These are phyloP conservation scores for Poeciliopsis gracilis DNA, from an alignment of 2,797 vertebrate genomes.

Conservation along the genomic window DNA sequence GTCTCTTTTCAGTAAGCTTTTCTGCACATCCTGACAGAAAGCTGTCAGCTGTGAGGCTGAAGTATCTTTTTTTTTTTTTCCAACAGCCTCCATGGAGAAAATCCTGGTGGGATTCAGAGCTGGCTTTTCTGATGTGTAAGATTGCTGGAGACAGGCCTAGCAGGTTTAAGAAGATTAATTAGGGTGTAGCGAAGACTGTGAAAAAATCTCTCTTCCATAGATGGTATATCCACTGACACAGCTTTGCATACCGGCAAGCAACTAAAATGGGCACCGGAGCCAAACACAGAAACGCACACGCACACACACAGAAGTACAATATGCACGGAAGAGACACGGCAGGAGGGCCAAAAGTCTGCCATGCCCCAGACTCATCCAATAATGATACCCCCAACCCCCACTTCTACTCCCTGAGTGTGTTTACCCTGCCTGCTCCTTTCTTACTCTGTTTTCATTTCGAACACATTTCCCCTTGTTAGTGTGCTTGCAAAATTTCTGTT, in stretches of 20 bases:
- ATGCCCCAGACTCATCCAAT: conserved; percentile 65
- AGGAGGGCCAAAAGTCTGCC: conserved; percentile 70
- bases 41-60: conserved; percentile 68
- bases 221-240: conserved; percentile 74
- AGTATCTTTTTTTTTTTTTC: conserved; percentile 56
- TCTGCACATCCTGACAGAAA: conserved; percentile 70
- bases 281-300: conserved; percentile 30
- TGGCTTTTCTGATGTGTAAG: conserved; percentile 76
- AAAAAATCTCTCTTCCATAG: conserved; percentile 79
- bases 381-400: conserved; percentile 55
- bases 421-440: conserved; percentile 45
- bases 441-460: conserved; percentile 52
- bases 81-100: conserved; percentile 74
- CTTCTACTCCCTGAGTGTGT: conserved; percentile 49
- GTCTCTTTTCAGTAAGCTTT: conserved; percentile 61
- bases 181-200: conserved; percentile 78
- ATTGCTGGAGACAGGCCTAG: conserved; percentile 73
- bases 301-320: conserved; percentile 22
- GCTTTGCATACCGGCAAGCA: conserved; percentile 66
- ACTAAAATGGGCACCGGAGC: conserved; percentile 58
- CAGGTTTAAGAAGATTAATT: conserved; percentile 83
- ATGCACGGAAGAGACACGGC: conserved; percentile 41
- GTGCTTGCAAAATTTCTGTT: conserved; percentile 43
- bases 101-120: conserved; percentile 72
- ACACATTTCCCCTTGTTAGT: conserved; percentile 62